Percentiles rank a stretch among this genome's conserved stretches.
Conservation (phyloP, 2,888 invertebrate species). For the Allophyes oxyacanthae region DNA sequence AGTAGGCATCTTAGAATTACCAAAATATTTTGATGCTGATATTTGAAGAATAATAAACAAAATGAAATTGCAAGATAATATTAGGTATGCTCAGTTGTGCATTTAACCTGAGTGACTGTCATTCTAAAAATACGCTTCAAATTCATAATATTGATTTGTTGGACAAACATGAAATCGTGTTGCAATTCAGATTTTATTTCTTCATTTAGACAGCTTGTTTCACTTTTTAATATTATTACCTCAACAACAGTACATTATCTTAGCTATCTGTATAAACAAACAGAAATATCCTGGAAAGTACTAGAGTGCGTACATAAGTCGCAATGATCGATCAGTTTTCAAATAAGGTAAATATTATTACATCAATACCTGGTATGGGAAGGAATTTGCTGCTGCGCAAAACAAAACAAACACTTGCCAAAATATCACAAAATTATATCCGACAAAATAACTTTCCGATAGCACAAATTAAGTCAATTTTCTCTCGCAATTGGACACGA, state of each 20-base stretch:
- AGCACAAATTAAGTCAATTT: conserved; percentile 23
- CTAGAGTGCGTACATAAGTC: conserved; percentile 62
- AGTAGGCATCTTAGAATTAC: no score
- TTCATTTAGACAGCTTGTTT: no score
- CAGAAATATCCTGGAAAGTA: conserved; percentile 52
- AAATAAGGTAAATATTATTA: conserved; percentile 37
- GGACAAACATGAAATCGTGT: conserved; percentile 10
- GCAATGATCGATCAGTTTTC: conserved; percentile 75
- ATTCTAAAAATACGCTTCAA: neutral
- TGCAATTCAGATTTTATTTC: conserved; percentile 23
- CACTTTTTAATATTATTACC: no score
- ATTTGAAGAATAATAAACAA: no score
- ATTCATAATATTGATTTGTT: neutral
- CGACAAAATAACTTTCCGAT: conserved; percentile 8
- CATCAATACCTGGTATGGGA: conserved; percentile 31
- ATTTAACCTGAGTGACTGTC: no score
- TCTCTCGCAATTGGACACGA: conserved; percentile 13
- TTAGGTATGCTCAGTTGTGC: no score
- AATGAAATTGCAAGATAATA: no score
- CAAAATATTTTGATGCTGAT: no score
- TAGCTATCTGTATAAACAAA: conserved; percentile 7
- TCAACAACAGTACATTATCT: neutral
- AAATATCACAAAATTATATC: conserved; percentile 27
- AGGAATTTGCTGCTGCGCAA: conserved; percentile 7
- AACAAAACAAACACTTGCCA: conserved; percentile 25